phyloP scores from a whole-genome alignment of 2,113 vertebrate genomes.

The Cryptoleucopteryx plumbea region DNA sequence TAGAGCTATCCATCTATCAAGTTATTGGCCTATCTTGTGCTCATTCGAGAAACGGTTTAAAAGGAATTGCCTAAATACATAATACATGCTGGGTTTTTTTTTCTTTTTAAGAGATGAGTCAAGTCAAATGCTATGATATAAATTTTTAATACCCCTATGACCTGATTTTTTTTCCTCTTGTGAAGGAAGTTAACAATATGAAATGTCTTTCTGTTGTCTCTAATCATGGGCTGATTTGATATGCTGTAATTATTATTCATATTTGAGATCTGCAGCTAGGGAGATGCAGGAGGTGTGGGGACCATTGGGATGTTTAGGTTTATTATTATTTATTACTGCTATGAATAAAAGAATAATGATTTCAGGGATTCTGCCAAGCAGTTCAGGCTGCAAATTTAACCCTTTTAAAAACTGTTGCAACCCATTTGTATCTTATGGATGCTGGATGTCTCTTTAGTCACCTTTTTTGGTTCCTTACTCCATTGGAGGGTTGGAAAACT shows the following conservation, averaged over 20 bases:
- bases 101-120: conserved; percentile 29
- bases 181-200: conserved; percentile 15
- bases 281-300: neutral
- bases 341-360: conserved; percentile 49
- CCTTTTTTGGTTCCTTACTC: neutral
- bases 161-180: conserved; percentile 16
- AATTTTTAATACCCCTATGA: conserved; percentile 6
- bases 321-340: neutral
- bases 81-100: conserved; percentile 21
- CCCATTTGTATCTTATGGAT: neutral
- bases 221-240: neutral
- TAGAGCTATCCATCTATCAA: neutral
- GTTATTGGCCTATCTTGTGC: neutral
- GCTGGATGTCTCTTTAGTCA: neutral
- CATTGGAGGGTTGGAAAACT: neutral
- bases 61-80: conserved; percentile 39
- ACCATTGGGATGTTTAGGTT: neutral
- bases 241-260: conserved; percentile 33
- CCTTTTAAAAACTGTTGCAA: neutral
- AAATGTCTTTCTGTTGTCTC: conserved; percentile 32
- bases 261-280: neutral
- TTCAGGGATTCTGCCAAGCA: neutral
- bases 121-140: conserved; percentile 21
- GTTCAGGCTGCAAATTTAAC: conserved; percentile 12
- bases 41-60: neutral